Conservation (phyloP, 2,888 invertebrate genomes). For the Saturnia japonica region DNA sequence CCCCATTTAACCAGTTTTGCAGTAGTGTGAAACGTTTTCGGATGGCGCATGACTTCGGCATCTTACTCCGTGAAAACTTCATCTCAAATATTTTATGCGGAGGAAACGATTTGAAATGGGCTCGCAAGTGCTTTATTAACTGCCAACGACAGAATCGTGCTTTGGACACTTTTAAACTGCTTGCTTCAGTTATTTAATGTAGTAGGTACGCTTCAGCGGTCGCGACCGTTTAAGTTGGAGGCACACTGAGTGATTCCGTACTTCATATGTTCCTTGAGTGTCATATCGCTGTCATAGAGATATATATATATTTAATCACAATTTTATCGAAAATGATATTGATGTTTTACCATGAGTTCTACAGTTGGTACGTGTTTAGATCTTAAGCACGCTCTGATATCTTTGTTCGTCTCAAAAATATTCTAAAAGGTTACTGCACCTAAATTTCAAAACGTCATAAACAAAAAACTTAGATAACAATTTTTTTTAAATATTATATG, state of each 20-base stretch:
- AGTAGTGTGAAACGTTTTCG: not conserved
- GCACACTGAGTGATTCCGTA: not conserved
- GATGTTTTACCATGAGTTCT: too few relatives aligned
- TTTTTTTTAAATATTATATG: too few relatives aligned
- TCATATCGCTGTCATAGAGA: too few relatives aligned
- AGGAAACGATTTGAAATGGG: not conserved
- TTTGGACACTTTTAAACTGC: slow-evolving; percentile 43
- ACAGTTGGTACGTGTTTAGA: too few relatives aligned
- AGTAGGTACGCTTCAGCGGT: not conserved
- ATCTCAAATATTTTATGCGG: not conserved
- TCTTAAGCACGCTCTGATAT: too few relatives aligned
- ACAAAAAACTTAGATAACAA: too few relatives aligned
- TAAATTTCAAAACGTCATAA: too few relatives aligned
- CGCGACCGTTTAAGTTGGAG: not conserved
- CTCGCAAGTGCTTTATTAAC: not conserved
- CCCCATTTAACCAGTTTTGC: not conserved
- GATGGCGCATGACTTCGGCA: not conserved
- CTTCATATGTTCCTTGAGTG: not conserved
- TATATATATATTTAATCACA: too few relatives aligned
- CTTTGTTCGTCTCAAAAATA: too few relatives aligned
- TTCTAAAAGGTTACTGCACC: too few relatives aligned
- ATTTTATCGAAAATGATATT: too few relatives aligned
- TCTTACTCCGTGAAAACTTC: not conserved
- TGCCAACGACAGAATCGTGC: slow-evolving; percentile 35
- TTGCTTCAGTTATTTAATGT: slow-evolving; percentile 27